phyloP scores from a whole-genome alignment of 2,113 vertebrate species.

The Paraplagusia blochii region DNA sequence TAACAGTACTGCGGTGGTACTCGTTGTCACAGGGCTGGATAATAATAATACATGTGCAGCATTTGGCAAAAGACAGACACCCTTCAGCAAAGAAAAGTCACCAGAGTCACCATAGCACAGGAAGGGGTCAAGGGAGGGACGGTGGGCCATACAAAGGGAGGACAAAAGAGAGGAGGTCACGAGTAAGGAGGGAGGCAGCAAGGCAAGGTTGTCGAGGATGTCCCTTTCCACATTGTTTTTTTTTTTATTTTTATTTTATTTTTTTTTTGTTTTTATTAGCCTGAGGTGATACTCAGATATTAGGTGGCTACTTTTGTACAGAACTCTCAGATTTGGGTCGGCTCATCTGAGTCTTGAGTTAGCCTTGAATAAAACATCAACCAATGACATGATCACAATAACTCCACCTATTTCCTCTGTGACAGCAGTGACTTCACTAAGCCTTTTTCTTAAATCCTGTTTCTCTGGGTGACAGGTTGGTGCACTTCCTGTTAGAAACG shows the following conservation, averaged over 20 bases:
- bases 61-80: constrained; percentile 83
- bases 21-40: constrained; percentile 68
- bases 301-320: constrained; percentile 59
- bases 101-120: constrained; percentile 93
- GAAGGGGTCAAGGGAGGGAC: constrained; percentile 58
- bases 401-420: constrained; percentile 28
- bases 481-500: constrained; percentile 23
- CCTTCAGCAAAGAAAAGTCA: constrained; percentile 88
- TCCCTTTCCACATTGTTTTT: constrained; percentile 59
- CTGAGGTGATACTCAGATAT: constrained; percentile 55
- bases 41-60: constrained; percentile 85
- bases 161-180: constrained; percentile 47
- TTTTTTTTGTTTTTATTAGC: constrained; percentile 41
- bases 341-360: constrained; percentile 37
- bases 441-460: constrained; percentile 43
- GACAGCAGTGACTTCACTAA: constrained; percentile 39
- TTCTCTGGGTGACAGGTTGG: constrained; percentile 26
- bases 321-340: constrained; percentile 32
- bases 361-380: constrained; percentile 29
- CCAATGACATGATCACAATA: constrained; percentile 39
- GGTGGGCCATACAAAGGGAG: constrained; percentile 14
- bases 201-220: constrained; percentile 48
- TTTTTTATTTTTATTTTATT: constrained; percentile 37
- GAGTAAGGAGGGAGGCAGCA: constrained; percentile 72
- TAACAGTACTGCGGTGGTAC: constrained; percentile 73